phyloP scores from a whole-genome alignment of 1,140 invertebrate genomes.

The Maconellicoccus hirsutus region DNA sequence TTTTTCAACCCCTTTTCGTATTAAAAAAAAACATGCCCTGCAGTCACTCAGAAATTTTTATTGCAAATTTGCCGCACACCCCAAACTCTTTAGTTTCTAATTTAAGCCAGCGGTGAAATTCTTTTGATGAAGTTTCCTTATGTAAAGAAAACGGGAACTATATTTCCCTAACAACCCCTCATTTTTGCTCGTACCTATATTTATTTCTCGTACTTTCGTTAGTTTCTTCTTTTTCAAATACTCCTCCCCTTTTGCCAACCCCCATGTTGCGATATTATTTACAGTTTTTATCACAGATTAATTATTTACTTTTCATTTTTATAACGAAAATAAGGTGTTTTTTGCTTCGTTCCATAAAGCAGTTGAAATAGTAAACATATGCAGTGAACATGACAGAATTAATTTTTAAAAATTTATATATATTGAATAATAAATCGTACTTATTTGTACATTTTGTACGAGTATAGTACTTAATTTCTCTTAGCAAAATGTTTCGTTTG shows the following conservation, averaged over 20 bases:
- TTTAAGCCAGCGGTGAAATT: conserved; percentile 7
- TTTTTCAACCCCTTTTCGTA: neutral
- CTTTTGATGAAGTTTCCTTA: conserved; percentile 12
- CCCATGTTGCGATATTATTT: too few species aligned
- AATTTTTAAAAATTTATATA: too few species aligned
- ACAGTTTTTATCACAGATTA: neutral
- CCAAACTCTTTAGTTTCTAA: neutral
- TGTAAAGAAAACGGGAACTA: neutral
- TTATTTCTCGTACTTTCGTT: neutral
- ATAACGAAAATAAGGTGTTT: too few species aligned
- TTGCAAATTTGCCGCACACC: conserved; percentile 11
- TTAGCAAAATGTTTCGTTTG: too few species aligned
- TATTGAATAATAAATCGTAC: too few species aligned
- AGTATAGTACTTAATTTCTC: too few species aligned
- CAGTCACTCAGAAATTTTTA: neutral
- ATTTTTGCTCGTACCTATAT: neutral
- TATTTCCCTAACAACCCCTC: conserved; percentile 12
- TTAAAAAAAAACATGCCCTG: neutral
- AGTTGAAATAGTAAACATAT: too few species aligned
- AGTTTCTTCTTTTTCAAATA: neutral
- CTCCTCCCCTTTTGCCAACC: neutral
- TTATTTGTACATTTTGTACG: too few species aligned
- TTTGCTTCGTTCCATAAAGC: too few species aligned
- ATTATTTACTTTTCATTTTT: neutral
- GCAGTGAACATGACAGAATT: too few species aligned